A percentile compares a stretch with the other conserved stretches of the same genome.
These are phyloP conservation scores for Bombus confusus DNA, from an alignment of 1,140 invertebrate genomes.

Conservation along the genomic window DNA sequence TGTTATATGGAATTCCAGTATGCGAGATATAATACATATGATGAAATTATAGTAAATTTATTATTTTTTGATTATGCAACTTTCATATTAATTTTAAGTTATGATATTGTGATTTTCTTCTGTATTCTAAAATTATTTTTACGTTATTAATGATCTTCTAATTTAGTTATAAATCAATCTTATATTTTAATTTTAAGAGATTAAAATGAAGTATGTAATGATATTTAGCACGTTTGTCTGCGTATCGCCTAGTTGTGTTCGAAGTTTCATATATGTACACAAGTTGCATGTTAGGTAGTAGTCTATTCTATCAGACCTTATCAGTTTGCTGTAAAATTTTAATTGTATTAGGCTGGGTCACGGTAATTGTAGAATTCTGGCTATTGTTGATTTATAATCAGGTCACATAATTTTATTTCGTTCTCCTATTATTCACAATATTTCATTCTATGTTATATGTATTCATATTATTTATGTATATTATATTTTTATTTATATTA, in stretches of 20 bases:
- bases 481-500: background rate
- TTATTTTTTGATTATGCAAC: conserved; percentile 58
- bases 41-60: conserved; percentile 51
- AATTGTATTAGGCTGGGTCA: background rate
- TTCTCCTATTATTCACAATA: background rate
- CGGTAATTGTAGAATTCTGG: background rate
- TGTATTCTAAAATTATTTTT: background rate
- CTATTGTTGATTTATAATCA: background rate
- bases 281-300: background rate
- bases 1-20: conserved; percentile 47
- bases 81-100: background rate
- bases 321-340: background rate
- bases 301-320: background rate
- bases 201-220: background rate
- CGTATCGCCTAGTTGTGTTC: background rate
- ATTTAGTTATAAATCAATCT: background rate
- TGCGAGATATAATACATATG: conserved; percentile 44
- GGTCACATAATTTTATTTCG: background rate
- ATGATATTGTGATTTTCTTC: background rate
- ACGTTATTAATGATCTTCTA: background rate
- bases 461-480: background rate
- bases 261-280: background rate
- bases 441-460: background rate
- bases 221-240: background rate
- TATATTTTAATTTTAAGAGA: background rate